Conservation (phyloP, 2,797 vertebrate genomes). For the Ibycter americanus region DNA sequence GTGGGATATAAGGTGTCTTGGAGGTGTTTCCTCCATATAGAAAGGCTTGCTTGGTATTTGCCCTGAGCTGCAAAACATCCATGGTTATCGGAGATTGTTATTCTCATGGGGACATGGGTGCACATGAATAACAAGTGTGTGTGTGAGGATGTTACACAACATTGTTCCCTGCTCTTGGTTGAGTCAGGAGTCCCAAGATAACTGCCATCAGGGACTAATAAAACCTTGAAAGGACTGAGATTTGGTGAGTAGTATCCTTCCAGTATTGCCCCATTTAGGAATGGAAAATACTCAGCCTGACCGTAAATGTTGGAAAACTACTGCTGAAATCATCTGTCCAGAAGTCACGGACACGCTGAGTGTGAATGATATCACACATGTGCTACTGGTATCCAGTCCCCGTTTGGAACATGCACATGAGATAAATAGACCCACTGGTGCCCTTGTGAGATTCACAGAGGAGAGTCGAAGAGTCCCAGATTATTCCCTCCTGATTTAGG, state of each 20-base stretch:
- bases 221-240: neutral
- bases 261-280: neutral
- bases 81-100: neutral
- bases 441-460: neutral
- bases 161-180: neutral
- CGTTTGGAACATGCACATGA: neutral
- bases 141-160: neutral
- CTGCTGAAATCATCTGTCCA: neutral
- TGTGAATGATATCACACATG: neutral
- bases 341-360: neutral
- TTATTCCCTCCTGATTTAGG: neutral
- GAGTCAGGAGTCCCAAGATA: neutral
- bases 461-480: neutral
- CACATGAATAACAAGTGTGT: accelerated
- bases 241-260: neutral
- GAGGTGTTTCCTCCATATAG: neutral
- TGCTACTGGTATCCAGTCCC: neutral
- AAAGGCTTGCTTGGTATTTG: conserved; percentile 40
- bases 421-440: neutral
- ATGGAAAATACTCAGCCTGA: neutral
- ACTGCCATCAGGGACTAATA: neutral
- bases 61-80: neutral
- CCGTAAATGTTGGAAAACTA: neutral
- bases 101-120: neutral
- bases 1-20: neutral